Base-by-base conservation (phyloP, 2,113 vertebrate species). In the Neoarius graeffei region DNA sequence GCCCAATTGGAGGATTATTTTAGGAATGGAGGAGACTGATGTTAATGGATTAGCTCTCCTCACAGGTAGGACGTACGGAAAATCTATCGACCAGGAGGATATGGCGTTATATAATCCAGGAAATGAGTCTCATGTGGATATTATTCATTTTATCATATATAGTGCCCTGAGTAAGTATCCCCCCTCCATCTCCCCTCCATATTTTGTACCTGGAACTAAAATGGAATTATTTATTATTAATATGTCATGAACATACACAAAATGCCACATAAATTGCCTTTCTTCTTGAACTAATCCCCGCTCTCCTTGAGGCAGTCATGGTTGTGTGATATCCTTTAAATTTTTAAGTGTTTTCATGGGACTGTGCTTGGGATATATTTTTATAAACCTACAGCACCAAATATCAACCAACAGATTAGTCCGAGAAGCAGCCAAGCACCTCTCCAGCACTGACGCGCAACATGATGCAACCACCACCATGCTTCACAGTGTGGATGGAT, bases 21-120 rank as follows among this genome's bases (percentile, higher is more conserved):
- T 83, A 27, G n/a, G 17, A 57, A 35, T 81, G 3, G 4, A 67
- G 27, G 56, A 87, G 67, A n/a, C 1, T 64, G 80, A 52, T 25
- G 13, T 87, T 74, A 87, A 62, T 83, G 81, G 80, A 83, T 83
- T 62, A 35, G 35, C 7, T 50, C 8, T 27, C 15, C 25, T 87
- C 67, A 74, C 3, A 35, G 56, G 1, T 2, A 48, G 69, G 25
- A 74, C 13, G 80, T 60, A 7, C 27, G 62, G 1, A 14, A 86
- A 86, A 56, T 64, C 50, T 20, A 59, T 71, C 81, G 50, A 69
- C 52, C 54, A 42, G 35, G 27, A 59, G 14, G 52, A 82, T 42
- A 87, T 48, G 19, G 69, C 19, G 79, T 64, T 67, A 42, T 59
- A 87, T 57, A 27, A 52, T 69, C 30, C 14, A 57, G 10, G 30